Conservation (phyloP, 2,888 invertebrate species). For the Sarcophaga subvicina region DNA sequence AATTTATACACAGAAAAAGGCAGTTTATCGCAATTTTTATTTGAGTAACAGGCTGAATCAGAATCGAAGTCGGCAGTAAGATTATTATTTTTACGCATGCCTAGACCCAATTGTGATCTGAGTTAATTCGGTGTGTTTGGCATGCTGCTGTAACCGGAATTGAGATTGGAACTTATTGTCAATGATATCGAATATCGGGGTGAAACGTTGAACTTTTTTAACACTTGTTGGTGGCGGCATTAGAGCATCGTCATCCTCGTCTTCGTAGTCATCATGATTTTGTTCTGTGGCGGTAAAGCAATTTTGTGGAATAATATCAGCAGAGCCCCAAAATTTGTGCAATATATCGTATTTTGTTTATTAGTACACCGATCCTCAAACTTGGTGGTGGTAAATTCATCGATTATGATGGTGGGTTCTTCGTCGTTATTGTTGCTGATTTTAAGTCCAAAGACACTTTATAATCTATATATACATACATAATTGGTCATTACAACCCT, state of each 20-base stretch:
- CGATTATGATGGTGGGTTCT: constrained; percentile 53
- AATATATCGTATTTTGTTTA: constrained; percentile 85
- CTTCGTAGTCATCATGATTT: constrained; percentile 25
- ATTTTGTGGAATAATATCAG: too few species aligned
- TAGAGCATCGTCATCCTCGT: constrained; percentile 82
- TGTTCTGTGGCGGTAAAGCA: constrained; percentile 32
- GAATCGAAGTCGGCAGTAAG: constrained; percentile 88
- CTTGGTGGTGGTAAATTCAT: constrained; percentile 62
- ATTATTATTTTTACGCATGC: constrained; percentile 45
- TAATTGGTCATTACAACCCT: too few species aligned
- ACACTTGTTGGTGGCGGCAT: constrained; percentile 88
- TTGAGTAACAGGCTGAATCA: constrained; percentile 92
- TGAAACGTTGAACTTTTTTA: constrained; percentile 76
- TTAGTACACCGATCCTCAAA: constrained; percentile 76
- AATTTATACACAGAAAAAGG: too few species aligned
- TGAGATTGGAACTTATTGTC: constrained; percentile 77
- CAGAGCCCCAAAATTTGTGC: constrained; percentile 83
- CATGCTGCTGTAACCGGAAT: constrained; percentile 84
- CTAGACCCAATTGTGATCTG: constrained; percentile 78
- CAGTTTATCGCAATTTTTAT: too few species aligned
- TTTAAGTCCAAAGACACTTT: not conserved
- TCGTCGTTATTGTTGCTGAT: constrained; percentile 67
- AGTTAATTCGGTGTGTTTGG: constrained; percentile 87
- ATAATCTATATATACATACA: too few species aligned
- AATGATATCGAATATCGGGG: constrained; percentile 78